phyloP scores from a whole-genome alignment of 2,888 invertebrate species.

The Leucophora obtusa region DNA sequence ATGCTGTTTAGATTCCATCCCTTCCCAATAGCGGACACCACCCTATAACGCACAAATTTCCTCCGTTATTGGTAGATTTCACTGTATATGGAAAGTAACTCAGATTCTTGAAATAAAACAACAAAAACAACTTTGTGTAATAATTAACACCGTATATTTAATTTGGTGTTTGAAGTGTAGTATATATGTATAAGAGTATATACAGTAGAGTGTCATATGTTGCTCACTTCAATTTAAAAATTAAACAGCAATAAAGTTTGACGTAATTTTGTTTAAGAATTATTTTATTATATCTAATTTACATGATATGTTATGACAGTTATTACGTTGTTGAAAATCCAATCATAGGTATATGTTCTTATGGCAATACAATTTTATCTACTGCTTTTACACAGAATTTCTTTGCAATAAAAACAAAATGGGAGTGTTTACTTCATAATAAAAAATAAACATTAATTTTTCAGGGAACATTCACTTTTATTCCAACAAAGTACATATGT shows the following conservation, averaged over 20 bases:
- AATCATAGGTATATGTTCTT: background rate
- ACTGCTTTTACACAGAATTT: no score
- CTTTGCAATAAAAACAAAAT: no score
- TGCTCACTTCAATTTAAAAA: slow-evolving; percentile 10
- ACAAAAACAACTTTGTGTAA: slow-evolving; percentile 12
- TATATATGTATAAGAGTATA: background rate
- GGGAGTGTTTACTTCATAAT: no score
- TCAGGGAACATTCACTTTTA: no score
- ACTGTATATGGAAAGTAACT: slow-evolving; percentile 8
- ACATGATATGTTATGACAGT: slow-evolving; percentile 43
- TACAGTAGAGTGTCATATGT: slow-evolving; percentile 11
- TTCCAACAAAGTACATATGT: no score
- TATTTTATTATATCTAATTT: slow-evolving; percentile 30
- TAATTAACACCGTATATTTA: slow-evolving; percentile 43
- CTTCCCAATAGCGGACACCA: no score
- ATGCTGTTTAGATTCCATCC: no score
- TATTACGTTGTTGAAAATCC: slow-evolving; percentile 27
- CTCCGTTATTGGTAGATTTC: no score
- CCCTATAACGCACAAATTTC: no score
- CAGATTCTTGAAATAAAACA: slow-evolving; percentile 17
- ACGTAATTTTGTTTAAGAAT: slow-evolving; percentile 22
- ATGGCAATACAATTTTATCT: background rate
- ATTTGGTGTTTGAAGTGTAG: background rate
- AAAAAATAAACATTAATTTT: no score
- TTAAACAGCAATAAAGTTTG: slow-evolving; percentile 13